Evolutionary conservation across 2,113 vertebrate genomes (phyloP), one percentile per base, ranked within the genome.

Genomic region (Labeo rohita): DNA sequence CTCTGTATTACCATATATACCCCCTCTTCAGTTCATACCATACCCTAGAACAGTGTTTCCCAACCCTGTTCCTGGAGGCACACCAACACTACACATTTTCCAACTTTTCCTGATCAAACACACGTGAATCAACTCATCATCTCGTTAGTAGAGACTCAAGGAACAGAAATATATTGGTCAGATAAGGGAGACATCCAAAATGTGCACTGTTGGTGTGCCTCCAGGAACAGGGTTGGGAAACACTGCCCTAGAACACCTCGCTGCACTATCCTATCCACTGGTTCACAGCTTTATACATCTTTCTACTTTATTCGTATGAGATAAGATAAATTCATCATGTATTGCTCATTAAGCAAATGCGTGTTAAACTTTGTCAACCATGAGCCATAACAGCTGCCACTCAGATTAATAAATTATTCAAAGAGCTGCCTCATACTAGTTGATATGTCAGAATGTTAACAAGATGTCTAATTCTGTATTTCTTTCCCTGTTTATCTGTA

Each of bases 401-500:
- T 75, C 16, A 0, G 16, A 72, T 70, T 0, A 34, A 34, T 66
- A 34, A 66, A 28, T 66, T 65, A 65, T 66, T 2, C 28, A 66
- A 11, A 66, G 12, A 66, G 3, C 15, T 36, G 45, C 45, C 49
- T 21, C 23, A 23, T 50, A 15, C 23, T 50, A 65, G 39, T 45
- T 9, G 0, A 10, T 59, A 59, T 47, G 10, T n/a, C 68, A 73
- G 59, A 34, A 6, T 23, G 39, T 75, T 45, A 80, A 54, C 36
- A 28, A 47, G 61, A 65, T 75, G 4, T 34, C 6, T 39, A 70
- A 70, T 70, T 3, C 13, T 82, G 70, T 86, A n/a, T 66, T 47
- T 86, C 4, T 88, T n/a, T 87, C 1, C 36, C 9, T 86, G 10
- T 83, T n/a, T 82, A 47, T 52, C 43, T 52, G 2, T 50, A 2